phyloP scores from a whole-genome alignment of 2,113 vertebrate species.

The Thunnus maccoyii region DNA sequence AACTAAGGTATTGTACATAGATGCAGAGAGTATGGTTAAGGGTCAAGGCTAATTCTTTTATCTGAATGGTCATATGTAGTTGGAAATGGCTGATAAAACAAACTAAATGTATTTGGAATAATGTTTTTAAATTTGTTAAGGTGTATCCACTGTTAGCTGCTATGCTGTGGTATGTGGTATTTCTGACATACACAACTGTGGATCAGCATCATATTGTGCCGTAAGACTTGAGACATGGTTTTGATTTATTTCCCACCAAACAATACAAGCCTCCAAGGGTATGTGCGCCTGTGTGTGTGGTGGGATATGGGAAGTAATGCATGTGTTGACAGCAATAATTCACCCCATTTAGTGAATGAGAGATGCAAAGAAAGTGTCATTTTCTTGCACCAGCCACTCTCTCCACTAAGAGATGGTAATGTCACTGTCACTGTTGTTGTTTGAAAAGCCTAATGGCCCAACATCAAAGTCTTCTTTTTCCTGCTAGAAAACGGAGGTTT shows the following conservation, averaged over 20 bases:
- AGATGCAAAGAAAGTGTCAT: constrained; percentile 50
- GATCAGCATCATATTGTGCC: constrained; percentile 35
- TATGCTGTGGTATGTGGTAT: constrained; percentile 34
- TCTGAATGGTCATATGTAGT: neutral
- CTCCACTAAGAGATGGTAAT: constrained; percentile 42
- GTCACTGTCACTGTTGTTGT: constrained; percentile 52
- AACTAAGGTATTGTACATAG: neutral
- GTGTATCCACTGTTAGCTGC: neutral
- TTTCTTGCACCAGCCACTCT: constrained; percentile 52
- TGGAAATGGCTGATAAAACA: neutral
- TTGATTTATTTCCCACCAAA: constrained; percentile 56
- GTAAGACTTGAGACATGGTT: constrained; percentile 29
- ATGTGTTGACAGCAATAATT: constrained; percentile 73
- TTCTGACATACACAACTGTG: neutral
- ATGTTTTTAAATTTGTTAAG: constrained; percentile 5
- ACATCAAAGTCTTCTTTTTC: constrained; percentile 42
- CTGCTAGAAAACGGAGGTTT: constrained; percentile 34
- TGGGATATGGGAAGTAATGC: constrained; percentile 48
- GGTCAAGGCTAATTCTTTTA: neutral
- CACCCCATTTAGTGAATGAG: constrained; percentile 73
- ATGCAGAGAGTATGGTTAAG: neutral
- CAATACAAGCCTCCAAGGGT: constrained; percentile 31
- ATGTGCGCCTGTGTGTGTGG: constrained; percentile 2
- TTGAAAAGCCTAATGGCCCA: constrained; percentile 46
- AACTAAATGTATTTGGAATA: neutral